Percentiles rank a stretch among this genome's conserved stretches.
Conservation (phyloP, 1,140 invertebrate genomes). For the Subanguina moxae region DNA sequence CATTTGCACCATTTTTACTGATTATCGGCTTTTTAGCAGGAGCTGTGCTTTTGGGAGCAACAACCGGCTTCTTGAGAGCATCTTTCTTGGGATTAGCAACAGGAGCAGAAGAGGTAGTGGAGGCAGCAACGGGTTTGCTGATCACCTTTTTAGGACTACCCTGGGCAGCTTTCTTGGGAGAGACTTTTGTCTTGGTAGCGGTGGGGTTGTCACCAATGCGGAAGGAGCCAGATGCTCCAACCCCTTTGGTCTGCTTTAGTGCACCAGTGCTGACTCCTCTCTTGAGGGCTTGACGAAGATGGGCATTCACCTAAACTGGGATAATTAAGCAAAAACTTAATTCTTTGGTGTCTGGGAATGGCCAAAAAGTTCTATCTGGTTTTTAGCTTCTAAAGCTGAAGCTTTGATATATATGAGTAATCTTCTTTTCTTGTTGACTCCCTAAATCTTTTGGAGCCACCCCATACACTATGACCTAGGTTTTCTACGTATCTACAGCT, state of each 20-base stretch:
- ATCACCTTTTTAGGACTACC: constrained; percentile 4
- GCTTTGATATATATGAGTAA: too few relatives aligned
- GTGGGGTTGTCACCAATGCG: constrained; percentile 17
- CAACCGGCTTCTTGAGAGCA: neutral
- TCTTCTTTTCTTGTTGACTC: too few relatives aligned
- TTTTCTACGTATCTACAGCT: too few relatives aligned
- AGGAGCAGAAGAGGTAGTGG: neutral
- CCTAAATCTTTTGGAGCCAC: too few relatives aligned
- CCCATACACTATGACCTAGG: too few relatives aligned
- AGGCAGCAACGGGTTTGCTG: neutral
- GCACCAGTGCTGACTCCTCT: constrained; percentile 22
- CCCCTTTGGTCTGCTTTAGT: constrained; percentile 35
- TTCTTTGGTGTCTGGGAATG: too few relatives aligned
- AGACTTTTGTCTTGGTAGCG: neutral
- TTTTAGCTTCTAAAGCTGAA: too few relatives aligned
- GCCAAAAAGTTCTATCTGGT: too few relatives aligned
- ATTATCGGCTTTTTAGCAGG: neutral
- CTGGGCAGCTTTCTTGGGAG: constrained; percentile 9
- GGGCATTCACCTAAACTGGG: constrained; percentile 32
- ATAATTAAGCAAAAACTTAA: too few relatives aligned
- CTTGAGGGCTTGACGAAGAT: constrained; percentile 19
- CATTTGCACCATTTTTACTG: neutral
- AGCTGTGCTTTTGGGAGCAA: neutral
- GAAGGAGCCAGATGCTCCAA: constrained; percentile 35
- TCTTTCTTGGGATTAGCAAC: neutral